Conservation (phyloP, 2,888 invertebrate genomes). For the Fragum fragum region DNA sequence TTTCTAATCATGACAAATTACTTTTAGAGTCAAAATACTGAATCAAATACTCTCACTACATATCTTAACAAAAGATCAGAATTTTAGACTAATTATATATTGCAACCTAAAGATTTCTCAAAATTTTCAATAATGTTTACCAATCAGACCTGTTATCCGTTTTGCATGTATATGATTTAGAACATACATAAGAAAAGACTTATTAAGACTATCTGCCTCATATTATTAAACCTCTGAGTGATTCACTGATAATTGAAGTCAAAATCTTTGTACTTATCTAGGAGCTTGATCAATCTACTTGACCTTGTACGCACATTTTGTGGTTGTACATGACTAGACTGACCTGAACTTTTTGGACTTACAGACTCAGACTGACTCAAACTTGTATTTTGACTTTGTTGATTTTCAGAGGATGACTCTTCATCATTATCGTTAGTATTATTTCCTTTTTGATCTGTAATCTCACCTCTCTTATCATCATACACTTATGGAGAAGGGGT, state of each 20-base stretch:
- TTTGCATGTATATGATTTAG: not conserved
- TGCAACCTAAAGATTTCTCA: too few relatives aligned
- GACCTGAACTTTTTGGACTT: not conserved
- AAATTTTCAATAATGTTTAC: not conserved
- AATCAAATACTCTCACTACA: not conserved
- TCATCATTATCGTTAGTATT: not conserved
- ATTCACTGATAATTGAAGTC: constrained; percentile 9
- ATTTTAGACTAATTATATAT: too few relatives aligned
- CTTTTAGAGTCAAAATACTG: constrained; percentile 4
- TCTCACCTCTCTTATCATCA: not conserved
- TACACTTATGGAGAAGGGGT: constrained; percentile 1
- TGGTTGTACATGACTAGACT: constrained; percentile 14
- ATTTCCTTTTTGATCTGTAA: not conserved
- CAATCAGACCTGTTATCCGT: not conserved
- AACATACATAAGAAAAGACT: constrained; percentile 3
- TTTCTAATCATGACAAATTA: not conserved
- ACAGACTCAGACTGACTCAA: constrained; percentile 9
- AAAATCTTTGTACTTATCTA: constrained; percentile 24
- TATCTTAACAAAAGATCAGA: not conserved
- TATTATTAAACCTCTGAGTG: not conserved
- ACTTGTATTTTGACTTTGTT: constrained; percentile 5
- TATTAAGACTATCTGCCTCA: constrained; percentile 4
- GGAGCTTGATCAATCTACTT: constrained; percentile 14
- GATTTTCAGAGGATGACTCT: constrained; percentile 6
- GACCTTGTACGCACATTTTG: constrained; percentile 7